A percentile compares a stretch with the other conserved stretches of the same genome.
Conservation (phyloP, 2,113 vertebrate species). For the Colaptes auratus region DNA sequence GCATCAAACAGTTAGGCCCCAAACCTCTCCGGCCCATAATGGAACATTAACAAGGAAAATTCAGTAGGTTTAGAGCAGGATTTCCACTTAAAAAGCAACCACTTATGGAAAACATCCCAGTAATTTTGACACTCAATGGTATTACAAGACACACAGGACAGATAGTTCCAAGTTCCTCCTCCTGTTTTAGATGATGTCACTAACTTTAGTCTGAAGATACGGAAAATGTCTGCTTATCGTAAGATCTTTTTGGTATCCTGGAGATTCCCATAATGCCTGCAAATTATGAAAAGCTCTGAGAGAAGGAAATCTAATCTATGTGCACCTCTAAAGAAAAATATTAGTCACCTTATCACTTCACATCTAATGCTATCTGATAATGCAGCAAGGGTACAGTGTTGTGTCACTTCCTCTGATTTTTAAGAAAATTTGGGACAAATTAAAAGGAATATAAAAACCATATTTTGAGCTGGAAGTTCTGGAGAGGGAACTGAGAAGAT, state of each 20-base stretch:
- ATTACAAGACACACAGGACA: not conserved
- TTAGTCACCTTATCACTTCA: not conserved
- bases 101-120: not conserved
- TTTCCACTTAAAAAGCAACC: not conserved
- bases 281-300: not conserved
- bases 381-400: not conserved
- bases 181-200: not conserved
- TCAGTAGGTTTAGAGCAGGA: not conserved
- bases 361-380: not conserved
- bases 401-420: not conserved
- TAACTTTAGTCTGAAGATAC: not conserved
- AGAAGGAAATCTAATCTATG: not conserved
- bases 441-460: not conserved
- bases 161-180: not conserved
- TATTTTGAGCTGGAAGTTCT: not conserved
- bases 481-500: not conserved
- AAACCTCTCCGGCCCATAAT: not conserved
- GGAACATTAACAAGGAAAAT: not conserved
- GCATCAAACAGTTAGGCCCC: not conserved
- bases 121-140: not conserved
- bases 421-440: not conserved
- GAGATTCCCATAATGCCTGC: not conserved
- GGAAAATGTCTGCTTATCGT: not conserved
- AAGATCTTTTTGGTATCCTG: not conserved
- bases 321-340: not conserved